Conservation (phyloP, 2,113 vertebrate genomes). For the Hippopotamus amphibius region DNA sequence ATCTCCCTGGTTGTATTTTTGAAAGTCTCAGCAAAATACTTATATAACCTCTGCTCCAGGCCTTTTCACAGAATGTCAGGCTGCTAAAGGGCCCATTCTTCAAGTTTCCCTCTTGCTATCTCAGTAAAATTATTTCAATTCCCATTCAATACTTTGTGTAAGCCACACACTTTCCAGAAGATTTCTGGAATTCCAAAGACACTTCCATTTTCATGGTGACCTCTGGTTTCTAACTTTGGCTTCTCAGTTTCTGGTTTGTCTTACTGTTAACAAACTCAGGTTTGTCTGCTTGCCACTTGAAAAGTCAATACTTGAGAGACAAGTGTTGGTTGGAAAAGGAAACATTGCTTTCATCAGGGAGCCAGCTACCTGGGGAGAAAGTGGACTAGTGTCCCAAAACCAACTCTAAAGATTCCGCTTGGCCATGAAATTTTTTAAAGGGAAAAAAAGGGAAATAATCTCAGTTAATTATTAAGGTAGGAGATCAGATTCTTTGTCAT, state of each 20-base stretch:
- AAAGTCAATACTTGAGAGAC: not conserved
- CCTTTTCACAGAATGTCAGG: slow-evolving; percentile 17
- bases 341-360: not conserved
- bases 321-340: not conserved
- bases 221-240: not conserved
- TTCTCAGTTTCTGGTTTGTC: slow-evolving; percentile 17
- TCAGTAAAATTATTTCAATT: slow-evolving; percentile 19
- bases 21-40: slow-evolving; percentile 33
- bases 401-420: not conserved
- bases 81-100: slow-evolving; percentile 2
- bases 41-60: not conserved
- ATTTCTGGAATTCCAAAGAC: not conserved
- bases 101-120: slow-evolving; percentile 4
- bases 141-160: not conserved
- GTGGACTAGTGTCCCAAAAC: not conserved
- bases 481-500: not conserved
- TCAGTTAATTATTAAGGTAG: not conserved
- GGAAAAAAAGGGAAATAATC: not conserved
- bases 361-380: not conserved
- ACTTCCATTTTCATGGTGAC: not conserved
- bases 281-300: not conserved
- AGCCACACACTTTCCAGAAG: not conserved
- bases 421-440: not conserved
- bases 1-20: slow-evolving; percentile 1
- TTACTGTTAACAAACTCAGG: not conserved